phyloP scores from a whole-genome alignment of 2,797 vertebrate species.

The Ciconia nigra region DNA sequence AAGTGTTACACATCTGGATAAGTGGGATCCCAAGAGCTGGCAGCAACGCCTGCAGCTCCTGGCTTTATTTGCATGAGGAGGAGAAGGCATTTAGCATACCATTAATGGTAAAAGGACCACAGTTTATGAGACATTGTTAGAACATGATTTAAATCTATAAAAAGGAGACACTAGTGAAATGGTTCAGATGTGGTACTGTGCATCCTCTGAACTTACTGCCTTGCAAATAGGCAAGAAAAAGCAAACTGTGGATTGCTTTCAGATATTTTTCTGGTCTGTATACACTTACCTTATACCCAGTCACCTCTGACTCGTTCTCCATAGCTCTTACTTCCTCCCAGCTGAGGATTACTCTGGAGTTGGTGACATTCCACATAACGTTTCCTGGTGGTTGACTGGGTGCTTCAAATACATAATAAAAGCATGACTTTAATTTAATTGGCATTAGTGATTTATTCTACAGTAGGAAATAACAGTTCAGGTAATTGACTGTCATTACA shows the following conservation, averaged over 20 bases:
- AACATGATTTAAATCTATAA: neutral
- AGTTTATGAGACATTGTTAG: neutral
- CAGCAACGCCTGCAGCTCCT: neutral
- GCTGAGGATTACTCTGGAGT: slow-evolving; percentile 86
- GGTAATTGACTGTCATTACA: neutral
- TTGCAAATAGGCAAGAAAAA: neutral
- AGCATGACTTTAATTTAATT: neutral
- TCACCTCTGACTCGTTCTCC: slow-evolving; percentile 93
- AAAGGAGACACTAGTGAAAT: neutral
- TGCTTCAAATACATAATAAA: slow-evolving; percentile 75
- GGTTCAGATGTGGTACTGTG: no score
- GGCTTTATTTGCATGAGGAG: neutral
- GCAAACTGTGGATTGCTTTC: fast-evolving
- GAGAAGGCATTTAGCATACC: neutral
- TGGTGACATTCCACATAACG: slow-evolving; percentile 90
- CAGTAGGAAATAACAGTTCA: neutral
- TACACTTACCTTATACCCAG: slow-evolving; percentile 87
- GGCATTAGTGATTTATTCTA: neutral
- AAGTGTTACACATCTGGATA: no score
- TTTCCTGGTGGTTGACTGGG: slow-evolving; percentile 91
- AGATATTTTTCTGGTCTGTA: neutral
- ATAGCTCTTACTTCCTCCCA: slow-evolving; percentile 91
- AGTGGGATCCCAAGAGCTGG: neutral
- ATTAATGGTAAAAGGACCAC: neutral
- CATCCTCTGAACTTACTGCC: neutral